phyloP scores from a whole-genome alignment of 1,140 invertebrate genomes.

The Proctacanthus coquilletti region DNA sequence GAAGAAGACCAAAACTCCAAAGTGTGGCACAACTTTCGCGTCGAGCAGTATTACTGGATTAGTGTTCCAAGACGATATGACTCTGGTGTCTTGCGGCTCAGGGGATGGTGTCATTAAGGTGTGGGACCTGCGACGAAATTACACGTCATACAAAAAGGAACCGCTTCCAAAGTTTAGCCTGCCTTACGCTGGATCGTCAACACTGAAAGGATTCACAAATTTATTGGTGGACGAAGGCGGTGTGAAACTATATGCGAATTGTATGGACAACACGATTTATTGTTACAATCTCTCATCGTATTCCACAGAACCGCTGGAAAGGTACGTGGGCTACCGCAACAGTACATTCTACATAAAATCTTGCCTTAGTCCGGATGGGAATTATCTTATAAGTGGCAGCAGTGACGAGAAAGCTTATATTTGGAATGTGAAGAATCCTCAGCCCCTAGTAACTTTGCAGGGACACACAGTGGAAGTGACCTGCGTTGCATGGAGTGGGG shows the following conservation, averaged over 20 bases:
- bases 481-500: constrained; percentile 58
- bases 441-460: constrained; percentile 46
- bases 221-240: constrained; percentile 51
- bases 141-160: constrained; percentile 47
- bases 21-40: constrained; percentile 15
- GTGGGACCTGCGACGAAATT: constrained; percentile 75
- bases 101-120: constrained; percentile 72
- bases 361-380: constrained; percentile 58
- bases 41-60: constrained; percentile 59
- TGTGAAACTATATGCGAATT: constrained; percentile 64
- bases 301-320: constrained; percentile 42
- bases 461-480: constrained; percentile 73
- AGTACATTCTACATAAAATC: constrained; percentile 71
- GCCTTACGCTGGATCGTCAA: constrained; percentile 50
- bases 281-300: constrained; percentile 64
- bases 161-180: constrained; percentile 55
- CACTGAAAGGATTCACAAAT: constrained; percentile 60
- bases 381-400: constrained; percentile 68
- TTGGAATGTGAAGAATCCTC: constrained; percentile 51
- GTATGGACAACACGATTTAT: constrained; percentile 73
- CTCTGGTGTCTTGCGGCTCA: constrained; percentile 63
- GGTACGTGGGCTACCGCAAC: constrained; percentile 54
- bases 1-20: constrained; percentile 27
- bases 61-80: constrained; percentile 59
- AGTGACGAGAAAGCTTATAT: constrained; percentile 71